Conservation (phyloP, 2,113 vertebrate genomes). For the Parotia lawesii region DNA sequence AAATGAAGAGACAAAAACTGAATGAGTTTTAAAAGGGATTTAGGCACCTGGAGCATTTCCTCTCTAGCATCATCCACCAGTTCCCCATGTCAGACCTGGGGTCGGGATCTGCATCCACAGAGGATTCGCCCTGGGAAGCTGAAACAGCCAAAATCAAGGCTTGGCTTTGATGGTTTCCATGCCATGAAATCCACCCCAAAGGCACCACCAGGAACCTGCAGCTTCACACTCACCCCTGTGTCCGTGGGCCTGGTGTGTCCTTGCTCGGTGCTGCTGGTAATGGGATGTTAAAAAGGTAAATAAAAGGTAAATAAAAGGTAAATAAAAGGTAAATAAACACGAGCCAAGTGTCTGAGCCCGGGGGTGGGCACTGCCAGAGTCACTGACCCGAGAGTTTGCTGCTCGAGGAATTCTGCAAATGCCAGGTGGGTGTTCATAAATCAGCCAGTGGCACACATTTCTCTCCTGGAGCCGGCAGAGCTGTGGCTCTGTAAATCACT, state of each 20-base stretch:
- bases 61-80: not conserved
- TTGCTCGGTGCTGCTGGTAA: rapidly evolving
- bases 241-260: rapidly evolving
- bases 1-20: not conserved
- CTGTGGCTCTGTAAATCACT: not conserved
- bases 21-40: not conserved
- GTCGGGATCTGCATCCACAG: rapidly evolving
- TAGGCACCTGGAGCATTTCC: not conserved
- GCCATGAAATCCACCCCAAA: not conserved
- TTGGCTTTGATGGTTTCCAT: not conserved
- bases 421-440: not conserved
- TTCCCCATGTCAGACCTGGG: not conserved
- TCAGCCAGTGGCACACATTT: not conserved
- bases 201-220: rapidly evolving
- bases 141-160: not conserved
- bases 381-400: not conserved
- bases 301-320: not conserved
- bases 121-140: not conserved
- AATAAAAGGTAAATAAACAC: not conserved
- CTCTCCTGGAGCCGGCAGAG: not conserved
- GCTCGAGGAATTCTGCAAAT: not conserved
- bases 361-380: not conserved
- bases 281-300: not conserved
- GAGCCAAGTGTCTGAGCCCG: rapidly evolving
- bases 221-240: not conserved